Evolutionary conservation across 1,140 invertebrate species (phyloP), one percentile per base, ranked within the genome.

Genomic region (Eciton burchellii): DNA sequence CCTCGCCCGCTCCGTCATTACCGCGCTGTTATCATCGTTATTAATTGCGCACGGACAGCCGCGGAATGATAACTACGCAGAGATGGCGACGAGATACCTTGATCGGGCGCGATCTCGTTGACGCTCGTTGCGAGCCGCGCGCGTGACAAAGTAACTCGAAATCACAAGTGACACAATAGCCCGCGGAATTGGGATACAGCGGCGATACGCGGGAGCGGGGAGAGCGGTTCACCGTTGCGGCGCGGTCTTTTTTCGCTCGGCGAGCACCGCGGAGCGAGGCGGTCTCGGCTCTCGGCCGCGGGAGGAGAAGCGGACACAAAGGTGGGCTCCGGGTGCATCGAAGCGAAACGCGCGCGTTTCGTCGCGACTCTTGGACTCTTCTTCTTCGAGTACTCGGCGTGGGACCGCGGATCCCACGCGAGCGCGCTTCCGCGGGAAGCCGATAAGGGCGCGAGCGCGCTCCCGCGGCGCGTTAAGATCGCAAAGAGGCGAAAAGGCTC

Each of bases 121-220:
- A 35, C 35, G 35, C 35, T 2, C 35, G 35, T n/a, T n/a, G n/a
- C n/a, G n/a, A n/a, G n/a, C n/a, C n/a, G n/a, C n/a, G n/a, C n/a
- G 72, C 45, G 29, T 57, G 60, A 49, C 43, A 41, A 71, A 76
- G 71, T 70, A 62, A 88, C 79, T 84, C 60, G 85, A 89, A 89
- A 88, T 89, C 86, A 35, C 35, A 82, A 74, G 71, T 88, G 88
- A 81, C 81, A 89, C 88, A 88, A 89, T 88, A 88, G 74, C 63
- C 52, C 66, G 24, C n/a, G 82, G 83, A 90, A 90, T 90, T 88
- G 84, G 89, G 89, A 89, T 6, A 35, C 89, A 82, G 70, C 56
- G 60, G 41, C 54, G 81, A 86, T 83, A 84, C 24, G 43, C 72
- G n/a, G n/a, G n/a, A n/a, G 24, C 47, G 26, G 52, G 35, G 79